phyloP scores from a whole-genome alignment of 2,888 invertebrate species.

The Deroplatys truncata region DNA sequence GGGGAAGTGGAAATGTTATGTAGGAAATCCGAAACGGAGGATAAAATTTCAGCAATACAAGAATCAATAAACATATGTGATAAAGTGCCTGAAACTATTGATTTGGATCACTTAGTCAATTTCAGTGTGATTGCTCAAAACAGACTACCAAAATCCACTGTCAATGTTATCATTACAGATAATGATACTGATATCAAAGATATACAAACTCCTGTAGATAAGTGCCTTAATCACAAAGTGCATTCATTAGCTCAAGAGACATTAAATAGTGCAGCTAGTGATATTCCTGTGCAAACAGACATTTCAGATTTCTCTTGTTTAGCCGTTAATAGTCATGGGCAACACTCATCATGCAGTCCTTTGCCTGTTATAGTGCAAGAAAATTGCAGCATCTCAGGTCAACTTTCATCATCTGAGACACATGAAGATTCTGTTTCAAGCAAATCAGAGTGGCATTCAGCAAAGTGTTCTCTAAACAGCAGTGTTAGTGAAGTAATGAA shows the following conservation, averaged over 20 bases:
- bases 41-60: not conserved
- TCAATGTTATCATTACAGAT: not conserved
- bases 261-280: not conserved
- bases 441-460: not conserved
- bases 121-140: not conserved
- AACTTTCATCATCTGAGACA: not conserved
- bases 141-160: not conserved
- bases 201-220: too few relatives aligned
- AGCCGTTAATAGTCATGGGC: not conserved
- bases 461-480: not conserved
- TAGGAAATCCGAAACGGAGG: too few relatives aligned
- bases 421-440: not conserved
- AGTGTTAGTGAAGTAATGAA: slow-evolving; percentile 1
- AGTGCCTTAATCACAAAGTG: not conserved
- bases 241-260: not conserved
- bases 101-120: not conserved
- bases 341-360: not conserved
- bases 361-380: not conserved
- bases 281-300: not conserved
- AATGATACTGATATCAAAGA: not conserved
- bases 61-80: not conserved
- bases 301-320: not conserved
- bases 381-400: not conserved
- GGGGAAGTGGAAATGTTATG: not conserved
- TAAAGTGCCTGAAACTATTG: not conserved